Conservation (phyloP, 2,113 vertebrate genomes). For the Paedocypris sp. region DNA sequence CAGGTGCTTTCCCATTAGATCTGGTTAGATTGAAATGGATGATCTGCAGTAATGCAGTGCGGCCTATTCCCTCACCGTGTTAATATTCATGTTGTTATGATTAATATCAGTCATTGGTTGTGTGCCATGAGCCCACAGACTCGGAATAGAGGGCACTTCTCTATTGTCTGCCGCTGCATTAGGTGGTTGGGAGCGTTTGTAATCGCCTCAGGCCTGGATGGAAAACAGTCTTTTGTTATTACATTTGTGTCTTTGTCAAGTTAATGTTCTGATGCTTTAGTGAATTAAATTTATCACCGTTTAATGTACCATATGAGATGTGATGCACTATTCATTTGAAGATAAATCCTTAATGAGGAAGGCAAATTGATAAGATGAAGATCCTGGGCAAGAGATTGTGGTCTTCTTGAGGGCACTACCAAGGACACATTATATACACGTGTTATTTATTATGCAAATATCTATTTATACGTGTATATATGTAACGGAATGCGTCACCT, state of each 20-base stretch:
- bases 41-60: conserved; percentile 44
- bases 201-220: conserved; percentile 44
- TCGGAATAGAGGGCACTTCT: conserved; percentile 25
- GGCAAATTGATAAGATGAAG: no score
- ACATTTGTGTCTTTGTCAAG: conserved; percentile 48
- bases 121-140: conserved; percentile 29
- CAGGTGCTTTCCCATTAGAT: conserved; percentile 44
- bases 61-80: conserved; percentile 47
- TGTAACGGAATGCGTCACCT: no score
- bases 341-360: no score
- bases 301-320: no score
- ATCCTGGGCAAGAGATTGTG: no score
- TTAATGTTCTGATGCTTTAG: conserved; percentile 45
- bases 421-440: no score
- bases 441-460: no score
- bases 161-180: conserved; percentile 25
- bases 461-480: no score
- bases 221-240: conserved; percentile 46
- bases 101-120: conserved; percentile 52
- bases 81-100: conserved; percentile 60
- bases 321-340: no score
- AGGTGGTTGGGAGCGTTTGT: conserved; percentile 32
- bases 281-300: no score
- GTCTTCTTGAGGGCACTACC: no score
- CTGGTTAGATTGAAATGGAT: conserved; percentile 53